A percentile compares a stretch with the other conserved stretches of the same genome.
phyloP scores from a whole-genome alignment of 92 coral and sea anemone species.

The Phenganax marumi region DNA sequence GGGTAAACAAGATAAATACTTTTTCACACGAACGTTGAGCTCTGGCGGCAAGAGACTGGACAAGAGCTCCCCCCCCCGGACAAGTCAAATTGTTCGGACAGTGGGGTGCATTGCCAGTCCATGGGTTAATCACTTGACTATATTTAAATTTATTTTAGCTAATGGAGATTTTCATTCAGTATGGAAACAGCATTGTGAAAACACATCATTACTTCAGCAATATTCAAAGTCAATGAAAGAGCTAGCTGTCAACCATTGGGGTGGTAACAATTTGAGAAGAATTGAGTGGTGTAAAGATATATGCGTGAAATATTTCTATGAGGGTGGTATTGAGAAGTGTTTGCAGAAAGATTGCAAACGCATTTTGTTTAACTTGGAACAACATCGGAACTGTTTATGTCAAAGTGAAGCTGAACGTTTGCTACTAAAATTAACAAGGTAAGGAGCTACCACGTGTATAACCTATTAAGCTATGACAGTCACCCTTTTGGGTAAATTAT shows the following conservation, averaged over 20 bases:
- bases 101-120: too few species aligned
- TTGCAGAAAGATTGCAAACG: slow-evolving; percentile 71
- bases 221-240: slow-evolving; percentile 82
- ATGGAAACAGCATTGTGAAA: slow-evolving; percentile 80
- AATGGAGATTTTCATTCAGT: slow-evolving; percentile 78
- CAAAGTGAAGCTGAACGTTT: slow-evolving; percentile 18
- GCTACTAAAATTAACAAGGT: slow-evolving; percentile 15
- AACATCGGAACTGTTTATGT: slow-evolving; percentile 74
- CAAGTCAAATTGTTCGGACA: too few species aligned
- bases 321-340: slow-evolving; percentile 66
- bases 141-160: slow-evolving; percentile 46
- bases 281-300: slow-evolving; percentile 79
- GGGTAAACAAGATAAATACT: too few species aligned
- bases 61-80: too few species aligned
- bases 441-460: not conserved
- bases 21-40: too few species aligned
- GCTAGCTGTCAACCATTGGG: slow-evolving; percentile 81
- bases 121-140: too few species aligned
- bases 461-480: not conserved
- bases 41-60: too few species aligned
- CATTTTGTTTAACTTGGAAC: slow-evolving; percentile 51
- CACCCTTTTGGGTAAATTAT: not conserved
- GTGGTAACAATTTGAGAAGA: slow-evolving; percentile 73
- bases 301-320: slow-evolving; percentile 68
- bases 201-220: slow-evolving; percentile 59